phyloP scores from a whole-genome alignment of 1,140 invertebrate genomes.

The Gryon sp. region DNA sequence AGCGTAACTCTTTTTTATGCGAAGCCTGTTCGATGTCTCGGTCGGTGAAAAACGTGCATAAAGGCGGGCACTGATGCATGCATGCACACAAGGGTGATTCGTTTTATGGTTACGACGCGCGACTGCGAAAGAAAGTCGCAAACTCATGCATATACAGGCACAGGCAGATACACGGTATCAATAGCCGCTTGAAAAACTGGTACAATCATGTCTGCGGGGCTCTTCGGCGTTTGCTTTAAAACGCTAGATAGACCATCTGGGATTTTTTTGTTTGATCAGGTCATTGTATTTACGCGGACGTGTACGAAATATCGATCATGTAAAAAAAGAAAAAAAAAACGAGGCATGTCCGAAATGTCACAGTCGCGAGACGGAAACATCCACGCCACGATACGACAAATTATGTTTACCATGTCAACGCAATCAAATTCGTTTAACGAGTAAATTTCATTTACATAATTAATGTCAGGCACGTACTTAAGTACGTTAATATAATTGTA shows the following conservation, averaged over 20 bases:
- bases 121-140: conserved; percentile 73
- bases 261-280: conserved; percentile 68
- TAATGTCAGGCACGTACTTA: background rate
- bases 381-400: conserved; percentile 18
- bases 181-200: conserved; percentile 76
- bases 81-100: conserved; percentile 67
- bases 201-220: conserved; percentile 72
- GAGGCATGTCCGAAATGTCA: conserved; percentile 9
- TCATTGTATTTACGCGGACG: conserved; percentile 74
- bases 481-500: conserved; percentile 41
- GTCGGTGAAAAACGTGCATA: conserved; percentile 68
- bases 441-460: conserved; percentile 54
- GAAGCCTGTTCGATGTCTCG: conserved; percentile 45
- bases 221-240: conserved; percentile 29
- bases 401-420: conserved; percentile 15
- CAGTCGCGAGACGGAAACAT: background rate
- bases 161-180: conserved; percentile 69
- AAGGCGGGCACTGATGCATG: conserved; percentile 45
- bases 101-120: conserved; percentile 74
- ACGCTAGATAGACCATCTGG: conserved; percentile 63
- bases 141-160: conserved; percentile 75
- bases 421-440: conserved; percentile 48
- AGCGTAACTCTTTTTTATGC: conserved; percentile 41
- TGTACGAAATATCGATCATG: conserved; percentile 73
- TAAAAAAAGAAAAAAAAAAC: too few relatives aligned